These are phyloP conservation scores for Probosciger aterrimus DNA, from an alignment of 2,113 vertebrate genomes.

Conservation along the genomic window DNA sequence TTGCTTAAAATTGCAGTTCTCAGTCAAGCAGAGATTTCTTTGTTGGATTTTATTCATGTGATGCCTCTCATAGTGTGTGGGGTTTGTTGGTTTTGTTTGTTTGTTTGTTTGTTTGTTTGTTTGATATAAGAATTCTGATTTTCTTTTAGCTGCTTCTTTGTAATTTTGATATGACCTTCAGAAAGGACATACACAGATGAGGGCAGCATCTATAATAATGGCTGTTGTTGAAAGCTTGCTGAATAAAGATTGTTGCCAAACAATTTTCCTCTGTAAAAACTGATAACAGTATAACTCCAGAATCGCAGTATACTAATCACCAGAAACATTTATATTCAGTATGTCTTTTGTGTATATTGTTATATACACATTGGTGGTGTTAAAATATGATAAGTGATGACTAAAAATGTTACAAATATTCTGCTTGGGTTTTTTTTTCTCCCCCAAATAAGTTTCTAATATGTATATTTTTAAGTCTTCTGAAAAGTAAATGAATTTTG, in stretches of 20 bases:
- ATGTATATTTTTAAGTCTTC: neutral
- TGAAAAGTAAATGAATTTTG: neutral
- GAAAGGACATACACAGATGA: neutral
- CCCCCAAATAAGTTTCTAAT: neutral
- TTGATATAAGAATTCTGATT: neutral
- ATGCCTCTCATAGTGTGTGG: neutral
- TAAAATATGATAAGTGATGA: neutral
- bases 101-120: neutral
- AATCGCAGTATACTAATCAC: neutral
- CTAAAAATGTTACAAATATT: neutral
- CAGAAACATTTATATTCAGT: neutral
- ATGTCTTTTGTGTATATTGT: neutral
- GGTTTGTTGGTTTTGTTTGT: neutral
- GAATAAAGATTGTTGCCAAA: neutral
- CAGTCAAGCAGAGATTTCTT: neutral
- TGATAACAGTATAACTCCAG: neutral
- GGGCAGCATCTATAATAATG: neutral
- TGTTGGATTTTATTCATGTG: neutral
- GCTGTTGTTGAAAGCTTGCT: neutral
- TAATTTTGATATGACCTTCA: slow-evolving; percentile 7
- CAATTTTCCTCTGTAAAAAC: neutral
- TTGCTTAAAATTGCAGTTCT: slow-evolving; percentile 11
- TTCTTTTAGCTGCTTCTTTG: neutral
- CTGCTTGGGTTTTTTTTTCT: neutral
- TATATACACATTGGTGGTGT: neutral